Evolutionary conservation across 2,113 vertebrate genomes (phyloP).

Genomic region (Castor canadensis): DNA sequence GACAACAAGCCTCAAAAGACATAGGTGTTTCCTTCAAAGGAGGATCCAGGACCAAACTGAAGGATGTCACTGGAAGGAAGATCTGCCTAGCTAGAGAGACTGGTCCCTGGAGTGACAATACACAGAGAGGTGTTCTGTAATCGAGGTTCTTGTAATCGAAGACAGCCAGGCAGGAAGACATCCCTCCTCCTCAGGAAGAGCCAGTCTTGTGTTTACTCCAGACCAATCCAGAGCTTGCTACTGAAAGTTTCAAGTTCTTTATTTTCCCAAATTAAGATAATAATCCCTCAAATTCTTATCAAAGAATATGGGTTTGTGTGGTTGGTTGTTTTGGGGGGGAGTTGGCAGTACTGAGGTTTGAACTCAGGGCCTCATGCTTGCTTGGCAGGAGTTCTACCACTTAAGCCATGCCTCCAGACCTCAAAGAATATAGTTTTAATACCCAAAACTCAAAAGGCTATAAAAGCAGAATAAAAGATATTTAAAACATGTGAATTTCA

Average conservation of each 20-base stretch:
- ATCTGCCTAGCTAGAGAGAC: neutral
- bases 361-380: no score
- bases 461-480: neutral
- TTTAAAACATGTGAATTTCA: neutral
- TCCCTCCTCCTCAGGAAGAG: neutral
- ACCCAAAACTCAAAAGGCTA: rapidly evolving
- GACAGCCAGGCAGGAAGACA: no score
- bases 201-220: neutral
- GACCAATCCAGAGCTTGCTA: neutral
- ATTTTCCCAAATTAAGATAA: neutral
- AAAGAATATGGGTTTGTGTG: no score
- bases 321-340: no score
- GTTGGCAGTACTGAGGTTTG: no score
- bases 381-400: no score
- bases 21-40: neutral
- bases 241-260: neutral
- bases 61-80: neutral
- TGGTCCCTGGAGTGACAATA: no score
- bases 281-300: no score
- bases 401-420: no score
- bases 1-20: neutral
- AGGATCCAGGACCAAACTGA: neutral
- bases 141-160: no score
- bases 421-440: neutral
- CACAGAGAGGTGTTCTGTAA: no score